Evolutionary conservation across 92 coral and sea anemone species (phyloP), one percentile per base, ranked within the genome.

Genomic region (Parazoanthus atlanticus): DNA sequence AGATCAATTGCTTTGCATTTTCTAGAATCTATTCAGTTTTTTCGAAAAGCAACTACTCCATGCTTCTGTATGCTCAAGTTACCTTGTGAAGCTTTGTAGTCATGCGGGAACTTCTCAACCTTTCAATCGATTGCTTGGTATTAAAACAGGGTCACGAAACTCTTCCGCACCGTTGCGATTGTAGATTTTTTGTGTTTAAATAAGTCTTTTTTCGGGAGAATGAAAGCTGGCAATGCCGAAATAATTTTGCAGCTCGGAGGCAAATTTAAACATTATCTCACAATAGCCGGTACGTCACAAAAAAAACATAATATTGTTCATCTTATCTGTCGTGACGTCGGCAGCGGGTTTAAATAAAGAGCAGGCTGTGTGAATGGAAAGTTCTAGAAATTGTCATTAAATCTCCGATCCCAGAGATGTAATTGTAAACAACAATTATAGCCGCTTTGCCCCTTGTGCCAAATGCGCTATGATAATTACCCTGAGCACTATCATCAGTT

Each of bases 201-300:
- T 72, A 8, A 30, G 40, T 72, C 23, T 30, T 72, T n/a, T 29
- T 29, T 72, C 76, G 76, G 76, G 33, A 72, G 40, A 72, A 28
- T 29, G 21, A 72, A 72, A 72, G 76, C n/a, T 31, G 17, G 38
- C 38, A 72, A 72, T 30, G 17, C 40, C 40, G n/a, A 72, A 72
- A 72, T 26, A 72, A 72, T 72, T 72, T 72, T 19, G 40, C 30
- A 29, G 76, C 34, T 61, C 38, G 21, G 76, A 12, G 23, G 9
- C 9, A 9, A 30, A 29, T 32, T 32, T 29, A 28, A 72, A 19
- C 38, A 30, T 15, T 3, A 32, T 32, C 38, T 29, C 76, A 72
- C 76, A 72, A 72, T 29, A 30, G 76, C 40, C 8, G 76, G 8
- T 30, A 72, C 76, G 76, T 72, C 76, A 72, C 38, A 29, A 72